Percentiles rank a stretch among this genome's conserved stretches.
Evolutionary conservation across 2,888 invertebrate species (phyloP).

Genomic region (Pasiphila rectangulata): DNA sequence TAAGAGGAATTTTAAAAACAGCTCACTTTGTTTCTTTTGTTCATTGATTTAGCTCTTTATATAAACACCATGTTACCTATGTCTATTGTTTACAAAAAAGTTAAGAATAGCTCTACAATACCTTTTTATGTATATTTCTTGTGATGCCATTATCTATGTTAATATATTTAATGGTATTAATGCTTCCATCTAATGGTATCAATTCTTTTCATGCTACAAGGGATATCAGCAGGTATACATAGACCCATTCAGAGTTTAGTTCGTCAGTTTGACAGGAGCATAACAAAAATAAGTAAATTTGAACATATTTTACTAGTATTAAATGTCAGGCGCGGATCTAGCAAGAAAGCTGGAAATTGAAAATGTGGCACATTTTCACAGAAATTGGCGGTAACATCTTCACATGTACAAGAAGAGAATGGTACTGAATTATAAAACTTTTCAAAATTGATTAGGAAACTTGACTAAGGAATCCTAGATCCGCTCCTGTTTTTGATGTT

Average conservation of each 20-base stretch:
- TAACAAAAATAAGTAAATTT: slow-evolving; percentile 26
- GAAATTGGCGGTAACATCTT: slow-evolving; percentile 12
- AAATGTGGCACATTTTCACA: slow-evolving; percentile 13
- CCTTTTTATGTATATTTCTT: not conserved
- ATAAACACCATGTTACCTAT: too few species aligned
- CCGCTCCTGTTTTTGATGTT: slow-evolving; percentile 21
- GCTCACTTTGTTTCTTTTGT: too few species aligned
- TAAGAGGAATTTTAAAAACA: too few species aligned
- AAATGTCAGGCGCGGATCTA: slow-evolving; percentile 23
- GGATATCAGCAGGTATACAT: slow-evolving; percentile 29
- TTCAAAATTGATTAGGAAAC: slow-evolving; percentile 12
- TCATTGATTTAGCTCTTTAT: too few species aligned
- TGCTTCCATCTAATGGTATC: not conserved
- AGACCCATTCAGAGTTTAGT: slow-evolving; percentile 20
- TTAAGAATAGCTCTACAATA: not conserved
- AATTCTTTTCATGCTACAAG: slow-evolving; percentile 21
- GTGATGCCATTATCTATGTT: not conserved
- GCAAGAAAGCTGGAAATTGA: not conserved
- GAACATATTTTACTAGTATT: slow-evolving; percentile 12
- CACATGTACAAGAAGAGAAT: too few species aligned
- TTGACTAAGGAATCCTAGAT: slow-evolving; percentile 13
- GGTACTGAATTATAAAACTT: not conserved
- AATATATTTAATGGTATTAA: not conserved
- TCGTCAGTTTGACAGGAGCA: slow-evolving; percentile 23
- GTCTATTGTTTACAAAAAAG: too few species aligned